Percentiles rank a stretch among this genome's conserved stretches.
phyloP scores from a whole-genome alignment of 2,888 invertebrate species.

The Pardosa pseudoannulata region DNA sequence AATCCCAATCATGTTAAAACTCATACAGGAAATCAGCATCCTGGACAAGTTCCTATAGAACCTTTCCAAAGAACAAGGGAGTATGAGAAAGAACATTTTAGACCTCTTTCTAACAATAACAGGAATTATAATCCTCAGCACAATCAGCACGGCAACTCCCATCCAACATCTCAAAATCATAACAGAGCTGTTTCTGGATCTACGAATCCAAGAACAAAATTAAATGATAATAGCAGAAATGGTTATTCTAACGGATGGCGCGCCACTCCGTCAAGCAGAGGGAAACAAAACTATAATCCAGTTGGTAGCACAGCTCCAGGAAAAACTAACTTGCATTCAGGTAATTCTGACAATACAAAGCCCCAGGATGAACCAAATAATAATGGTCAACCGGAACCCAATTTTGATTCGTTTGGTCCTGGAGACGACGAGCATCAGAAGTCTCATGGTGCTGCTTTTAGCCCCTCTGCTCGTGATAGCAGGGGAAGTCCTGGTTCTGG shows the following conservation, averaged over 20 bases:
- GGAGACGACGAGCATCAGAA: not conserved
- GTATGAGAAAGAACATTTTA: slow-evolving; percentile 30
- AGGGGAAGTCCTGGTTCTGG: not conserved
- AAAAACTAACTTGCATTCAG: slow-evolving; percentile 40
- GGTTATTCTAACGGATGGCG: slow-evolving; percentile 46
- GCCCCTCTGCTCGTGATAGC: too few relatives aligned
- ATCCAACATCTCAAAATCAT: not conserved
- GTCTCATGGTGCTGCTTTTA: not conserved
- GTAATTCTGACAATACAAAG: slow-evolving; percentile 2
- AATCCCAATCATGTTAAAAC: not conserved
- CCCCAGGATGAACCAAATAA: not conserved
- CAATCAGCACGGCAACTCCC: not conserved
- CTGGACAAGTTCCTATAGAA: slow-evolving; percentile 19
- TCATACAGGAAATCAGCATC: slow-evolving; percentile 20
- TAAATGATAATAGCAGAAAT: slow-evolving; percentile 29
- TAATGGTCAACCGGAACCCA: slow-evolving; percentile 1
- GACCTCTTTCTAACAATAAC: slow-evolving; percentile 27
- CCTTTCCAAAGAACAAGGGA: slow-evolving; percentile 28
- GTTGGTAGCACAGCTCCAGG: slow-evolving; percentile 15
- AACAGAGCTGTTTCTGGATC: not conserved
- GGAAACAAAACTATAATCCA: slow-evolving; percentile 30
- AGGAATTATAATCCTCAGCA: not conserved
- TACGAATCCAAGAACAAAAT: not conserved
- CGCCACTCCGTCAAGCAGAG: slow-evolving; percentile 2
- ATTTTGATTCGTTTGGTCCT: not conserved